Evolutionary conservation across 2,888 invertebrate species (phyloP).

Genomic region (Erannis defoliaria): DNA sequence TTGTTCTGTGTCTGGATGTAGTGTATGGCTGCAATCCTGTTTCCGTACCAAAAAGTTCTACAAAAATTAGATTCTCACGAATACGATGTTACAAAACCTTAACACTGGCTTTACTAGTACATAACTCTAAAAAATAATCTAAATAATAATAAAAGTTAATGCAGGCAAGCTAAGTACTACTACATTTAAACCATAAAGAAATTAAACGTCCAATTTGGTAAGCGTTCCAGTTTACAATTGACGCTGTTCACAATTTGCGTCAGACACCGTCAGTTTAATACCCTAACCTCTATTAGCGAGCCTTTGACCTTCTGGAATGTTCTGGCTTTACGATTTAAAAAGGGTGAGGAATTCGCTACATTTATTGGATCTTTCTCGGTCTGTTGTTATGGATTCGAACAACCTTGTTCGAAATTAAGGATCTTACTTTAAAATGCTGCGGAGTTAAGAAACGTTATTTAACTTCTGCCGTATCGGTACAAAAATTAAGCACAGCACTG

Average conservation of each 20-base stretch:
- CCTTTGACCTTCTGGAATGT: constrained; percentile 26
- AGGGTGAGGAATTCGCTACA: constrained; percentile 22
- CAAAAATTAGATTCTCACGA: too few relatives aligned
- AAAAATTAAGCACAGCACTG: too few relatives aligned
- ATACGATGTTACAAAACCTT: too few relatives aligned
- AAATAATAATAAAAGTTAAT: neutral
- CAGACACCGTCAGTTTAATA: constrained; percentile 9
- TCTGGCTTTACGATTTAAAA: constrained; percentile 30
- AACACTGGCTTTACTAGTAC: too few relatives aligned
- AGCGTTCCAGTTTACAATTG: neutral
- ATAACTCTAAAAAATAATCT: too few relatives aligned
- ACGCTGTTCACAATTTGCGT: neutral
- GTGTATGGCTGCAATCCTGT: too few relatives aligned
- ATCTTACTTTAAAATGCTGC: too few relatives aligned
- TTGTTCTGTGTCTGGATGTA: too few relatives aligned
- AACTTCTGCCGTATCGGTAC: too few relatives aligned
- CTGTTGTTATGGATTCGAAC: neutral
- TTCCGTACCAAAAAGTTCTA: too few relatives aligned
- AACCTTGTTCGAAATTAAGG: constrained; percentile 1
- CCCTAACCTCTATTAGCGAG: constrained; percentile 6
- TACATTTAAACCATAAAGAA: constrained; percentile 5
- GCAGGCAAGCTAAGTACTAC: neutral
- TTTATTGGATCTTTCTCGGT: constrained; percentile 25
- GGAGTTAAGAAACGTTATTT: too few relatives aligned
- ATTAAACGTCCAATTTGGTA: constrained; percentile 4